Evolutionary conservation across 2,113 vertebrate genomes (phyloP).

Genomic region (Crotalus tigris): DNA sequence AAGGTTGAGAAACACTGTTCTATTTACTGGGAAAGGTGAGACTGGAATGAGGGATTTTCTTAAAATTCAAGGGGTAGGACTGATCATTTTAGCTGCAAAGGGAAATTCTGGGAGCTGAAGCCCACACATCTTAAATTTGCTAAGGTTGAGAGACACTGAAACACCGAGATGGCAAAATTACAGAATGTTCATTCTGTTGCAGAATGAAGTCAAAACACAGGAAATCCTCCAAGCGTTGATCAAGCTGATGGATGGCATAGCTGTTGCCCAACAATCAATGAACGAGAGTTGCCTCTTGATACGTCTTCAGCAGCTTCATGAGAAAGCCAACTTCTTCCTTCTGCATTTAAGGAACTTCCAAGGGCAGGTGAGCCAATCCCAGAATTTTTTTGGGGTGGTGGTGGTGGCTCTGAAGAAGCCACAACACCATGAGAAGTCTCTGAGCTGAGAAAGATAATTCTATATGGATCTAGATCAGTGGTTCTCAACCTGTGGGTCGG

Average conservation of each 20-base stretch:
- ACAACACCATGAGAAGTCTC: background rate
- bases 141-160: background rate
- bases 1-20: background rate
- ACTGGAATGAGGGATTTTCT: too few species aligned
- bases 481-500: too few species aligned
- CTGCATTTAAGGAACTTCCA: conserved; percentile 66
- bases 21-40: too few species aligned
- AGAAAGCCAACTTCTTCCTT: conserved; percentile 57
- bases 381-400: background rate
- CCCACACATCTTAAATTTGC: background rate
- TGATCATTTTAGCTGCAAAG: too few species aligned
- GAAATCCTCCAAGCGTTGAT: conserved; percentile 64
- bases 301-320: conserved; percentile 67
- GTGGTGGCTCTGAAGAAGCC: background rate
- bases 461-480: too few species aligned
- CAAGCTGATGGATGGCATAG: conserved; percentile 52
- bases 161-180: accelerated
- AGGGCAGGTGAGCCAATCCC: conserved; percentile 65
- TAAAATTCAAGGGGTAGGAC: too few species aligned
- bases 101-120: background rate
- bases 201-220: conserved; percentile 67
- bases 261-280: conserved; percentile 43
- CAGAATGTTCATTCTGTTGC: too few species aligned
- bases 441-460: background rate
- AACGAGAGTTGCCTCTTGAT: conserved; percentile 43